Evolutionary conservation across 2,888 invertebrate genomes (phyloP), one percentile per base, ranked within the genome.

Genomic region (Trichogramma dendrolimi): DNA sequence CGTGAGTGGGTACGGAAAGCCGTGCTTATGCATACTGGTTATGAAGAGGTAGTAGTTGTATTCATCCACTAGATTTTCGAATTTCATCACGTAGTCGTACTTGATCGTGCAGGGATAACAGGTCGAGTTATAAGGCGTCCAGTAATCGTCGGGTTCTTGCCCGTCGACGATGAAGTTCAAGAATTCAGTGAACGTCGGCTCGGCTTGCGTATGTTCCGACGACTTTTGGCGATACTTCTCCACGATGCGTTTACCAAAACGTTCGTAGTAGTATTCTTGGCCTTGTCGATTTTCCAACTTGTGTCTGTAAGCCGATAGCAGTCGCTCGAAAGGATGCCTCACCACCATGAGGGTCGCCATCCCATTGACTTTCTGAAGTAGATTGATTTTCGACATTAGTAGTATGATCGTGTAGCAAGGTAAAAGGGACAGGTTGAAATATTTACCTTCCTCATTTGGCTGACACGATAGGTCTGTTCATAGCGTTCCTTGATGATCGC

Each of bases 301-400:
- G 68, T 84, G 83, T 62, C 81, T 74, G 64, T 80, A 84, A 0
- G 83, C 83, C 11, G 84, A 83, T 42, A 84, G 69, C 6, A 84
- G 69, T 49, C 83, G 74, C 68, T 84, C 82, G 58, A 83, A 79
- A 4, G 84, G 84, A 70, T 84, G 81, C 10, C 83, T 72, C 1
- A 83, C 83, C 58, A 84, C 80, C 38, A 83, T 52, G 48, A 75
- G 74, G 46, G 67, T 75, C 61, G 65, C 71, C 5, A 73, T 73
- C 38, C 42, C 53, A n/a, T 58, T 65, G 57, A 75, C 55, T 40
- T 68, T 69, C 73, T 74, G 66, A 3, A 70, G 71, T n/a, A 48
- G 7, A 58, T 55, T 55, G 43, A 43, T 46, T 58, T 10, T 58
- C 46, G 14, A 27, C 44, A 41, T 11, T 43, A 48, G 44, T 50